A percentile compares a stretch with the other conserved stretches of the same genome.
Conservation (phyloP, 2,888 invertebrate genomes). For the Cylloceria caligata region DNA sequence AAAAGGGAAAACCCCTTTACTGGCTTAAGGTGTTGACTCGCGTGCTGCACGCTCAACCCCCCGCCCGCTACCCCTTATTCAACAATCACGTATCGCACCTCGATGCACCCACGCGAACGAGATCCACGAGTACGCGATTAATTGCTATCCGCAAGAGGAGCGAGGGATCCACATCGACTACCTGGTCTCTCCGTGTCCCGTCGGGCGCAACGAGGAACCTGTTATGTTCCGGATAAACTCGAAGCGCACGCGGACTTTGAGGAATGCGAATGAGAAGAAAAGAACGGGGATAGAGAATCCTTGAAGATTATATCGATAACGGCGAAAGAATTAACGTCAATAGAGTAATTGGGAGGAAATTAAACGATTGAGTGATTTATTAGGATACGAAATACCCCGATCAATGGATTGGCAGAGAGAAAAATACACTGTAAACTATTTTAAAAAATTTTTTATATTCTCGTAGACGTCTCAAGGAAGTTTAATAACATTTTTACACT, state of each 20-base stretch:
- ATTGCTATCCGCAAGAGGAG: conserved; percentile 47
- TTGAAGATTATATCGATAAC: not conserved
- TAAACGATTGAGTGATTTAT: not conserved
- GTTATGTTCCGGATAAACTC: conserved; percentile 76
- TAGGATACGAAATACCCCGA: not conserved
- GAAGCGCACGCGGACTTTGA: conserved; percentile 10
- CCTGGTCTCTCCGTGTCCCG: not conserved
- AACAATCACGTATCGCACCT: conserved; percentile 25
- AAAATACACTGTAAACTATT: no score
- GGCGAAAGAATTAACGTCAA: not conserved
- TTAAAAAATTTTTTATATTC: no score
- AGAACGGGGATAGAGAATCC: conserved; percentile 5
- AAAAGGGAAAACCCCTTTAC: conserved; percentile 79
- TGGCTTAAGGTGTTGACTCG: conserved; percentile 15
- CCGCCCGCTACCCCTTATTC: not conserved
- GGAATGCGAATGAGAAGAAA: conserved; percentile 44
- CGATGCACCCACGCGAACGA: conserved; percentile 72
- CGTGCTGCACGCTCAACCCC: conserved; percentile 39
- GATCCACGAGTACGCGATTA: conserved; percentile 68
- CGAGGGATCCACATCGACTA: not conserved
- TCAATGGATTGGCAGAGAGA: not conserved
- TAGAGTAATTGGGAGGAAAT: not conserved
- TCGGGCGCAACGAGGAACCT: conserved; percentile 73
- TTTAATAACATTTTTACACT: no score
- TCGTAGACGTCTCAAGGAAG: no score